A percentile compares a stretch with the other conserved stretches of the same genome.
These are phyloP conservation scores for Lordiphosa clarofinis DNA, from an alignment of 1,140 invertebrate genomes.

Conservation along the genomic window DNA sequence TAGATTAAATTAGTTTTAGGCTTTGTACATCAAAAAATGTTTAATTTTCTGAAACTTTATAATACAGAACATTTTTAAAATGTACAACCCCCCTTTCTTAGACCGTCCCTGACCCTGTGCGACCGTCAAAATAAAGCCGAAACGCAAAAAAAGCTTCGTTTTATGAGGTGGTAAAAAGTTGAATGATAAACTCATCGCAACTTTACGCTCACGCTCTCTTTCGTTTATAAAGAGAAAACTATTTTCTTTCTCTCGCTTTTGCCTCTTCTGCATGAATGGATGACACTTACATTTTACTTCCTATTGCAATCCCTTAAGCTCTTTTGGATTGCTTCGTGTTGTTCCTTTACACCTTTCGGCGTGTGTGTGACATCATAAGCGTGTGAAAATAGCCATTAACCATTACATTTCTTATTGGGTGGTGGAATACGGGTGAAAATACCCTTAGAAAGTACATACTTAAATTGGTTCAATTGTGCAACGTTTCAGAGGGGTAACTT, in stretches of 20 bases:
- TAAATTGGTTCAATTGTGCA: slow-evolving; percentile 20
- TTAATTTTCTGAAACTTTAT: no score
- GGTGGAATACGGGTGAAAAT: slow-evolving; percentile 20
- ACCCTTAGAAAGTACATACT: slow-evolving; percentile 25
- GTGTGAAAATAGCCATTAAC: slow-evolving; percentile 61
- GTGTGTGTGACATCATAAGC: slow-evolving; percentile 61
- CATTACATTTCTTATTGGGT: slow-evolving; percentile 20
- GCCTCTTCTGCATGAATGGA: slow-evolving; percentile 25
- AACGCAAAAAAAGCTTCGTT: slow-evolving; percentile 28
- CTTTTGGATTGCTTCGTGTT: slow-evolving; percentile 27
- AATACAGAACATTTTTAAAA: no score
- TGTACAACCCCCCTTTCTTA: background rate
- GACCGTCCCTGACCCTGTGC: background rate
- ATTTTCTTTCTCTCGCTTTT: slow-evolving; percentile 5
- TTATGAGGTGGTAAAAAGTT: slow-evolving; percentile 19
- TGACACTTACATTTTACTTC: slow-evolving; percentile 38
- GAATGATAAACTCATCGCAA: slow-evolving; percentile 20
- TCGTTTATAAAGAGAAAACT: background rate
- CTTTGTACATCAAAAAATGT: no score
- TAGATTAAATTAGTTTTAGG: no score
- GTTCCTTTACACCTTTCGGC: slow-evolving; percentile 27
- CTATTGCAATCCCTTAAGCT: slow-evolving; percentile 25
- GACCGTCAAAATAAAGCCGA: slow-evolving; percentile 1
- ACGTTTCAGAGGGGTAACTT: slow-evolving; percentile 17
- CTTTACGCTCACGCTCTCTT: slow-evolving; percentile 1